A percentile compares a stretch with the other conserved stretches of the same genome.
Conservation (phyloP, 2,888 invertebrate species). For the Netelia melanura region DNA sequence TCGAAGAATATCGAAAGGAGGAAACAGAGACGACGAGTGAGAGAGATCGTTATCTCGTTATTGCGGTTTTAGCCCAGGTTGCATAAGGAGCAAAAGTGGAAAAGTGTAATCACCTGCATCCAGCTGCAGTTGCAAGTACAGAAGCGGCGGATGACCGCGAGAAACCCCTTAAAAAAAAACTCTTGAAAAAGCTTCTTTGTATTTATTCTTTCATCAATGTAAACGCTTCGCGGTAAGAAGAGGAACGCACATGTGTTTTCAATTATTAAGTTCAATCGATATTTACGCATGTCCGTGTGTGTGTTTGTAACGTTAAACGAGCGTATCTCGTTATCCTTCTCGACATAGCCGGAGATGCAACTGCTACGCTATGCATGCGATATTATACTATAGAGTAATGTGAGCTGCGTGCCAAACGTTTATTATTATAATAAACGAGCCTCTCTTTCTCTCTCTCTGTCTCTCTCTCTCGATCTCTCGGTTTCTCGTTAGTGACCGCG, state of each 20-base stretch:
- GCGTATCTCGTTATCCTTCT: slow-evolving; percentile 43
- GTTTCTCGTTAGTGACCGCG: slow-evolving; percentile 16
- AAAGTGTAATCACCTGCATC: slow-evolving; percentile 57
- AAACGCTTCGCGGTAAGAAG: no score
- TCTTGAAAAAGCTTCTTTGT: slow-evolving; percentile 45
- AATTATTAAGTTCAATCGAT: slow-evolving; percentile 53
- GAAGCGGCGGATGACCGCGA: slow-evolving; percentile 22
- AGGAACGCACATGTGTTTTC: slow-evolving; percentile 50
- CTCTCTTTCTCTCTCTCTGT: not conserved
- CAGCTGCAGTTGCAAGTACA: slow-evolving; percentile 22
- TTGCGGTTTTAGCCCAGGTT: slow-evolving; percentile 7
- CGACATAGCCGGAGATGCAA: slow-evolving; percentile 39
- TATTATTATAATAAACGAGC: slow-evolving; percentile 61
- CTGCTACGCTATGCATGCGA: slow-evolving; percentile 15
- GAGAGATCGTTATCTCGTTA: slow-evolving; percentile 13
- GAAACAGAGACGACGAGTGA: slow-evolving; percentile 16
- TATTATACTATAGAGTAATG: slow-evolving; percentile 25
- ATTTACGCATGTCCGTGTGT: not conserved
- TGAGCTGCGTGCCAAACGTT: slow-evolving; percentile 60
- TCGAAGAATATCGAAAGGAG: slow-evolving; percentile 26
- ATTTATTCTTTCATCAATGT: not conserved
- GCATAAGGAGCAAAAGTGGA: slow-evolving; percentile 40
- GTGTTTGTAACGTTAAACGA: slow-evolving; percentile 41
- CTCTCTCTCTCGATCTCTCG: not conserved
- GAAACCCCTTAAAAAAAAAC: slow-evolving; percentile 38